Evolutionary conservation across 2,113 vertebrate genomes (phyloP).

Genomic region (Panthera uncia): DNA sequence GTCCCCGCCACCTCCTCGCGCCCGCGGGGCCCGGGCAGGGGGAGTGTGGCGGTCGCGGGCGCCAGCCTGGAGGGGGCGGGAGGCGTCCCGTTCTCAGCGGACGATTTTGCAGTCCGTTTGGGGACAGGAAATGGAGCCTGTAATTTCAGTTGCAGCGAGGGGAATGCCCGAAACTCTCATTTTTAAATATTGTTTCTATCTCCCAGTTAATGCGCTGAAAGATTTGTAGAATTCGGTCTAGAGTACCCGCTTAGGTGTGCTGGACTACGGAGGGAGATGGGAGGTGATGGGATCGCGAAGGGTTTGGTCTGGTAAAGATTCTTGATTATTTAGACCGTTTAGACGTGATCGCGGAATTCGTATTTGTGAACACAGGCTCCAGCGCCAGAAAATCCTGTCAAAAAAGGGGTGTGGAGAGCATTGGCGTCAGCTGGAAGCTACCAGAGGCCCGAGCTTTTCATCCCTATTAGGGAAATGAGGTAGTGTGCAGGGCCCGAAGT

Average conservation of each 20-base stretch:
- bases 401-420: constrained; percentile 81
- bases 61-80: neutral
- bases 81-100: neutral
- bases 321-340: neutral
- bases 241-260: neutral
- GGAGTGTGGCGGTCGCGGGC: neutral
- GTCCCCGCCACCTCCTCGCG: neutral
- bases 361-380: constrained; percentile 3
- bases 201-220: neutral
- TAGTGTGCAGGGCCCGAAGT: constrained; percentile 22
- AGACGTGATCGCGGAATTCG: neutral
- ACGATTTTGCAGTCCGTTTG: neutral
- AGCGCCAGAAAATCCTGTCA: constrained; percentile 70
- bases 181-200: neutral
- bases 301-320: neutral
- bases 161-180: neutral
- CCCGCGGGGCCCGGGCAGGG: neutral
- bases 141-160: constrained; percentile 21
- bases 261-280: neutral
- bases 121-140: constrained; percentile 67
- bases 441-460: constrained; percentile 80
- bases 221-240: neutral
- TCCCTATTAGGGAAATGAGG: constrained; percentile 84
- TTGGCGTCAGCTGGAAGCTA: constrained; percentile 80
- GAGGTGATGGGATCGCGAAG: neutral